Evolutionary conservation across 2,113 vertebrate genomes (phyloP).

Genomic region (Theristicus caerulescens): DNA sequence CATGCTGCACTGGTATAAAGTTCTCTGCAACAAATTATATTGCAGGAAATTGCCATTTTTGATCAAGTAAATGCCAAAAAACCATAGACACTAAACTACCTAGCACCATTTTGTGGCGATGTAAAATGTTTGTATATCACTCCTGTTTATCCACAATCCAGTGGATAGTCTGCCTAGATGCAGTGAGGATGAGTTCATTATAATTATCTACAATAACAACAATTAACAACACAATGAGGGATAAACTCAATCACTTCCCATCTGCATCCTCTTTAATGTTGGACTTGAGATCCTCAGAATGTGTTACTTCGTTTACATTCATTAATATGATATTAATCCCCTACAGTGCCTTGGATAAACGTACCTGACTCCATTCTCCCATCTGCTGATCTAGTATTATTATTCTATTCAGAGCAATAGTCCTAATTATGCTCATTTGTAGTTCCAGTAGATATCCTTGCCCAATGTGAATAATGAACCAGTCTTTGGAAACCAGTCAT

Average conservation of each 20-base stretch:
- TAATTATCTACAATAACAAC: slow-evolving; percentile 40
- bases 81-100: neutral
- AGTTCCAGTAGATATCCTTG: slow-evolving; percentile 14
- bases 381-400: slow-evolving; percentile 12
- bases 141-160: slow-evolving; percentile 40
- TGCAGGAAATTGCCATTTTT: neutral
- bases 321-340: neutral
- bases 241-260: slow-evolving; percentile 29
- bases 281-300: neutral
- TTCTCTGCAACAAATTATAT: neutral
- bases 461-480: neutral
- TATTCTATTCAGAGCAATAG: neutral
- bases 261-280: slow-evolving; percentile 11
- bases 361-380: slow-evolving; percentile 35
- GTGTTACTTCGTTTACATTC: neutral
- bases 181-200: neutral
- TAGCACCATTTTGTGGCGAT: neutral
- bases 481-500: neutral
- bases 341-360: neutral
- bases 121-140: neutral
- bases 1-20: neutral
- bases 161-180: neutral
- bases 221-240: slow-evolving; percentile 33
- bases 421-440: slow-evolving; percentile 32
- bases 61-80: neutral